These are phyloP conservation scores for Sycophila texana DNA, from an alignment of 2,888 invertebrate species.

Conservation along the genomic window DNA sequence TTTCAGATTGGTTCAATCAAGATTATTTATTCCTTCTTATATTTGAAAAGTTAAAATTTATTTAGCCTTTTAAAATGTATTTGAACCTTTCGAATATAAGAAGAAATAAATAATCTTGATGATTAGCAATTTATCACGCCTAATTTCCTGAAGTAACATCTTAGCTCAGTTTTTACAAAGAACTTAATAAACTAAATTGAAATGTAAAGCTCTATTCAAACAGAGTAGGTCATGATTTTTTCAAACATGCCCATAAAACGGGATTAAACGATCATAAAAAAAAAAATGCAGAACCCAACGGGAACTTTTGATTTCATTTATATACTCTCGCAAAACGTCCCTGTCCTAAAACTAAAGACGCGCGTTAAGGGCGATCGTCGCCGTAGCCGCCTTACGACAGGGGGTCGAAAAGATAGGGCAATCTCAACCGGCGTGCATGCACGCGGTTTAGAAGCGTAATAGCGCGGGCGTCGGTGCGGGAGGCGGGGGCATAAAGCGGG, in stretches of 20 bases:
- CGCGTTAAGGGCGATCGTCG: too few species aligned
- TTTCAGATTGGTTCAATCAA: too few species aligned
- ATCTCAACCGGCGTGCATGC: background rate
- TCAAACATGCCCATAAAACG: background rate
- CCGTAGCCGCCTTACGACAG: background rate
- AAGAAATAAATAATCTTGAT: too few species aligned
- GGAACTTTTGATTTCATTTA: slow-evolving; percentile 11
- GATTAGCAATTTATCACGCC: too few species aligned
- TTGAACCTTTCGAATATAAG: too few species aligned
- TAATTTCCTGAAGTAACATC: too few species aligned
- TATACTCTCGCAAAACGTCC: slow-evolving; percentile 4
- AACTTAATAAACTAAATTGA: background rate
- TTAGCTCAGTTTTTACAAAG: background rate
- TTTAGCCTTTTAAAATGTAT: too few species aligned
- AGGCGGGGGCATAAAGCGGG: slow-evolving; percentile 14
- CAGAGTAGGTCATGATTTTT: too few species aligned
- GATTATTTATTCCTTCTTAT: too few species aligned
- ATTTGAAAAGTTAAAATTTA: too few species aligned
- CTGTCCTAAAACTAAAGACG: background rate
- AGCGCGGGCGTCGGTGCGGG: background rate
- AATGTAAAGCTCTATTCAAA: background rate
- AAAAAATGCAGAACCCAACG: background rate
- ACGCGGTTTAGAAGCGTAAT: slow-evolving; percentile 36
- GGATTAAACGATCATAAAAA: background rate
- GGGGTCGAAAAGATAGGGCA: background rate